These are phyloP conservation scores for Tretioscincus oriximinensis DNA, from an alignment of 2,113 vertebrate species.

Conservation along the genomic window DNA sequence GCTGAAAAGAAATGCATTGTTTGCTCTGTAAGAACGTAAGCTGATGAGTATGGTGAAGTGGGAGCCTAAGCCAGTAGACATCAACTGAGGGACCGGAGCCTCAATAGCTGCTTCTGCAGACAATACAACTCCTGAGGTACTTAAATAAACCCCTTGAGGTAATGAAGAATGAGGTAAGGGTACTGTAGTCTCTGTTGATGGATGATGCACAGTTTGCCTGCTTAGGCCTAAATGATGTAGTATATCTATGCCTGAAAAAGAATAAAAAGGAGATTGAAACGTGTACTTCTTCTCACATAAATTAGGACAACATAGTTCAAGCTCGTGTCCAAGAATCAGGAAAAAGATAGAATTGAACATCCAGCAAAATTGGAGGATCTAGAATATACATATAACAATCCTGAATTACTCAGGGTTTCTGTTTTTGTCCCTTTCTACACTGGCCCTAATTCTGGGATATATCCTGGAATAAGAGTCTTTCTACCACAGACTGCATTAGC, in stretches of 20 bases:
- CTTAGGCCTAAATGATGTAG: conserved; percentile 85
- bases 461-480: too few relatives aligned
- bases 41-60: conserved; percentile 86
- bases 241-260: conserved; percentile 87
- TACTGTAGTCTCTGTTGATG: conserved; percentile 61
- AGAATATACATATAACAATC: neutral
- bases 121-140: conserved; percentile 79
- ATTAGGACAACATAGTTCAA: neutral
- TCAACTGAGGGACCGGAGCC: conserved; percentile 70
- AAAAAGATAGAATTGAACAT: neutral
- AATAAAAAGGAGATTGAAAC: conserved; percentile 51
- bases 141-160: conserved; percentile 69
- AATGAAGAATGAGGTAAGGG: conserved; percentile 65
- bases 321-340: neutral
- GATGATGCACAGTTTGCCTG: conserved; percentile 68
- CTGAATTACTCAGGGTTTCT: too few relatives aligned
- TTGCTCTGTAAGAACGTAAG: conserved; percentile 83
- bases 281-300: conserved; percentile 1
- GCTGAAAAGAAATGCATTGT: conserved; percentile 95
- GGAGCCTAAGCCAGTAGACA: conserved; percentile 75
- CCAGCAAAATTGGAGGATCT: neutral
- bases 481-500: too few relatives aligned
- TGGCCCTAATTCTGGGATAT: too few relatives aligned
- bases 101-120: conserved; percentile 77
- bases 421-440: too few relatives aligned